Base-by-base conservation (phyloP, 1,140 invertebrate species). In the Drosophila insularis region DNA sequence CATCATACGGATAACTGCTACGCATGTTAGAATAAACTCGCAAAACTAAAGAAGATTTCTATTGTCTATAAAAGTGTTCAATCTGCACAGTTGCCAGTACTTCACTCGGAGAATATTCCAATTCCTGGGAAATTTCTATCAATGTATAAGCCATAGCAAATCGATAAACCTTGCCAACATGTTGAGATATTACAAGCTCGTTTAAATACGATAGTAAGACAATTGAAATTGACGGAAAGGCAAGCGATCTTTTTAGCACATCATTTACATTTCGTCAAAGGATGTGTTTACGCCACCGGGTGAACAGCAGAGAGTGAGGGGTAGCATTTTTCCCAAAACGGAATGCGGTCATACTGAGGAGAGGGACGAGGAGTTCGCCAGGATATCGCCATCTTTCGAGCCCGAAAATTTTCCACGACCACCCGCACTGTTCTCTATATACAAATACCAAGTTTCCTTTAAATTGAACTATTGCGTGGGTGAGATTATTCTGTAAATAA, bases 11-110 rank as follows among this genome's bases (percentile, higher is more conserved):
- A 10, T 8, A 35, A 35, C 32, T 35, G 32, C 8, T 35, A 35
- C 8, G 32, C 7, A 10, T 35, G 32, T 2, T 1, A 10, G 7
- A 35, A 35, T 10, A 8, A 35, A 10, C 8, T 35, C 8, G 8
- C 32, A 10, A 8, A 10, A 35, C 8, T 35, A 35, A 35, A 10
- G 7, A 43, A 43, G 6, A 17, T n/a, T 43, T 8, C 6, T 10
- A 43, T 14, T 1, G 5, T 14, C 1, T 43, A 14, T 10, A 43
- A 43, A 14, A 43, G 40, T 14, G 40, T 43, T 43, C 4, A 43
- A 43, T 43, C 40, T 43, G 40, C 40, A 14, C 40, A 43, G 40
- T 17, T 43, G n/a, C 40, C 40, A 43, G 40, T 43, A 43, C 40
- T n/a, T 6, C 40, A 43, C 40, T 14, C 40, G 5, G n/a, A 43